These are phyloP conservation scores for Tenthredo livida DNA, from an alignment of 2,888 invertebrate genomes.

Conservation along the genomic window DNA sequence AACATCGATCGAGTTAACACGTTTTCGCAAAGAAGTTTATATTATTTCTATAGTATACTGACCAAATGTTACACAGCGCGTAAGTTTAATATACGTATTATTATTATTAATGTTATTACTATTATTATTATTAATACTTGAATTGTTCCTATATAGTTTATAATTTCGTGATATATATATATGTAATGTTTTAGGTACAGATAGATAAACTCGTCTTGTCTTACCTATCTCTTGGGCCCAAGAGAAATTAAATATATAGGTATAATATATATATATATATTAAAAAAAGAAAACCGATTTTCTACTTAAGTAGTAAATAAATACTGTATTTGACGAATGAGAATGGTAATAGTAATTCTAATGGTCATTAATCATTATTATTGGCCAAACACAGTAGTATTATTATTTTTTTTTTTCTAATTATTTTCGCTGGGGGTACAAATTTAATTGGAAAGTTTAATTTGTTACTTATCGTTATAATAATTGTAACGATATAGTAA, in stretches of 20 bases:
- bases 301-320: background rate
- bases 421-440: conserved; percentile 17
- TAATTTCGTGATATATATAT: conserved; percentile 7
- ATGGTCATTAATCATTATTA: background rate
- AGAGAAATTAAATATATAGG: background rate
- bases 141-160: conserved; percentile 38
- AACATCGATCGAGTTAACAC: background rate
- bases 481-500: background rate
- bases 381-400: background rate
- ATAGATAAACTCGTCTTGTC: background rate
- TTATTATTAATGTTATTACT: background rate
- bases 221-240: background rate
- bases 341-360: background rate
- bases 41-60: background rate
- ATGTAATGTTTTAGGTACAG: background rate
- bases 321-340: background rate
- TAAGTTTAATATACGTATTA: background rate
- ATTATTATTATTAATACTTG: background rate
- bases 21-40: background rate
- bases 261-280: background rate
- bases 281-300: background rate
- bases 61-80: background rate
- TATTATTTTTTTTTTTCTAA: background rate
- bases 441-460: background rate
- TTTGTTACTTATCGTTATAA: background rate